Percentiles rank a stretch among this genome's conserved stretches.
Evolutionary conservation across 2,113 vertebrate species (phyloP).

Genomic region (Guaruba guarouba): DNA sequence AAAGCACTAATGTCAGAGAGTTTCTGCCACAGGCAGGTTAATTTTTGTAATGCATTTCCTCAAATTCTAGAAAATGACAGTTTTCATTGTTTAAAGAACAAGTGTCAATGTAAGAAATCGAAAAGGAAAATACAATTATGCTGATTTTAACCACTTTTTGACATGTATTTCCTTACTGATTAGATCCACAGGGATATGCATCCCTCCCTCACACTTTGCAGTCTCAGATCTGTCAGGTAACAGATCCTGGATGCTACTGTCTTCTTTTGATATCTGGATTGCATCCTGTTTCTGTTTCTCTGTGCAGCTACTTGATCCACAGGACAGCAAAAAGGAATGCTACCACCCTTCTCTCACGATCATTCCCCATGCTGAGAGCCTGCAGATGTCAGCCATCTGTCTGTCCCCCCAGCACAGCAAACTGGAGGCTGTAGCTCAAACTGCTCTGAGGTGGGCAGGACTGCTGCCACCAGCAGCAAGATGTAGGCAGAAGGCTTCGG

Average conservation of each 20-base stretch:
- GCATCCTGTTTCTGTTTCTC: not conserved
- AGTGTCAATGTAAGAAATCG: not conserved
- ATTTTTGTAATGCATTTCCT: conserved; percentile 1
- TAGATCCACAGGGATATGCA: not conserved
- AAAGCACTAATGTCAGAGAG: not conserved
- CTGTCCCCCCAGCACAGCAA: not conserved
- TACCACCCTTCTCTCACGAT: fast-evolving
- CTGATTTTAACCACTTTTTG: conserved; percentile 6
- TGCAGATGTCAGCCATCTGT: conserved; percentile 8
- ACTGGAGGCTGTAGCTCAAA: fast-evolving
- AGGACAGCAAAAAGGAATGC: not conserved
- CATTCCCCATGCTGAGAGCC: not conserved
- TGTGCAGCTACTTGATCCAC: not conserved
- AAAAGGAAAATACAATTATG: not conserved
- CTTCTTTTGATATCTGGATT: not conserved
- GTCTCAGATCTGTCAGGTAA: not conserved
- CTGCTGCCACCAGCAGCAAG: not conserved
- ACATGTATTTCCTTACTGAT: not conserved
- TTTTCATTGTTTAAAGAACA: not conserved
- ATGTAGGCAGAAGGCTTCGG: not conserved
- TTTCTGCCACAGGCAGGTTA: not conserved
- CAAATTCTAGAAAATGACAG: not conserved
- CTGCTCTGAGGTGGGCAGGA: not conserved
- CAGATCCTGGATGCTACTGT: not conserved
- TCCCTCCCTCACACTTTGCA: not conserved